Percentiles rank a stretch among this genome's conserved stretches.
Conservation (phyloP, 2,797 vertebrate species). For the Eupleurogrammus muticus region DNA sequence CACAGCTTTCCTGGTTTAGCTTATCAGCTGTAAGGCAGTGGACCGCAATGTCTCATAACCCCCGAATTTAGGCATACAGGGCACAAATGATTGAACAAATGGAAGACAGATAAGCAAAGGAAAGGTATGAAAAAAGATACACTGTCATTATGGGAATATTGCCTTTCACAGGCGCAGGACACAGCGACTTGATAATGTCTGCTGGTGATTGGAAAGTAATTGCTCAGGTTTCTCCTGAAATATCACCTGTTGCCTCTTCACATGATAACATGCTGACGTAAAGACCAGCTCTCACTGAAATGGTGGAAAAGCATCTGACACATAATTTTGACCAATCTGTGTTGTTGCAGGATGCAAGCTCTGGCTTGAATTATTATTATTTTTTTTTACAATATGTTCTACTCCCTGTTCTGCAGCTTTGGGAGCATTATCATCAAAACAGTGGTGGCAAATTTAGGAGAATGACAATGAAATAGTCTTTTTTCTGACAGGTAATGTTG, state of each 20-base stretch:
- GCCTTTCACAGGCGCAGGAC: constrained; percentile 60
- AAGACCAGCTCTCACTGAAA: constrained; percentile 43
- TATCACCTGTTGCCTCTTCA: constrained; percentile 63
- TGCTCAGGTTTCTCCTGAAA: constrained; percentile 59
- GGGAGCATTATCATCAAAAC: constrained; percentile 38
- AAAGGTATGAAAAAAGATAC: constrained; percentile 55
- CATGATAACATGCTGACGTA: constrained; percentile 46
- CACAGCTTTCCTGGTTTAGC: constrained; percentile 45
- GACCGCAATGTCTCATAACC: constrained; percentile 62
- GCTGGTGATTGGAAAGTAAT: constrained; percentile 71
- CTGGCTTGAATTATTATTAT: constrained; percentile 37
- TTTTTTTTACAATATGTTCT: constrained; percentile 22
- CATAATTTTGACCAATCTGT: constrained; percentile 24
- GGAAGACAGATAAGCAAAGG: constrained; percentile 64
- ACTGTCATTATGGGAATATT: constrained; percentile 66
- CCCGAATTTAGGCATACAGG: constrained; percentile 50
- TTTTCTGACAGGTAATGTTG: constrained; percentile 13
- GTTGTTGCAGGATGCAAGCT: constrained; percentile 28
- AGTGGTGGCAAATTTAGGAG: constrained; percentile 1
- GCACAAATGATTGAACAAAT: constrained; percentile 64
- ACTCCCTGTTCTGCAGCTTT: constrained; percentile 18
- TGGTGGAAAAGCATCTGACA: constrained; percentile 44
- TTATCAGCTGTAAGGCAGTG: constrained; percentile 65
- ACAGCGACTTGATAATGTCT: constrained; percentile 69
- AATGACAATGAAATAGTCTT: constrained; percentile 34